Evolutionary conservation across 1,140 invertebrate genomes (phyloP), one percentile per base, ranked within the genome.

Genomic region (Aphis craccivora): DNA sequence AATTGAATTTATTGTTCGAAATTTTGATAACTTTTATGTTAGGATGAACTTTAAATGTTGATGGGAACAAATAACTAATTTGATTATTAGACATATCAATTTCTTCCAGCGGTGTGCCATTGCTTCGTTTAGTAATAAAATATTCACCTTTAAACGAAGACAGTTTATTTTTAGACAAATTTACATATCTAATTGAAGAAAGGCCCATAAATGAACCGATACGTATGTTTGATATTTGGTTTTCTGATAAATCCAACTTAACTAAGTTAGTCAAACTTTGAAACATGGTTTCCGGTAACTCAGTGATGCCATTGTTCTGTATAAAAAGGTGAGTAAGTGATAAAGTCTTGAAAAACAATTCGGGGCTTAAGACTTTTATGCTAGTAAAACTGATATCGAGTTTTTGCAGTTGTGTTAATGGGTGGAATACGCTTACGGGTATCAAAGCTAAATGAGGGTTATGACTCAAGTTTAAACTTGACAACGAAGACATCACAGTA

Each of bases 1-100:
- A 97, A 93, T 97, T 97, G 94, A 98, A 97, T 95, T 97, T 96
- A 95, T 98, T 98, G 86, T 96, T 96, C 0, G 96, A 95, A 0
- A 98, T 96, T 90, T 96, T 96, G 22, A 98, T 96, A 95, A 96
- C 95, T 86, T 96, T 96, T 37, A 98, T 94, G 51, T 97, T 95
- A 0, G 97, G 97, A 95, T 98, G 97, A 93, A 98, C 97, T 94
- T 97, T 96, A 94, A 98, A 98, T 9, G 97, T 97, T 0, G 97
- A 97, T 8, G 97, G 97, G 94, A 97, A 98, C 55, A 98, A 95
- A 95, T 98, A 98, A 94, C 96, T 97, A 51, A 98, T 95, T 94
- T 97, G 96, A 95, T 98, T 98, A 88, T 97, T 95, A 20, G 97
- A 97, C 51, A 98, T 96, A 94, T 98, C 97, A 43, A 98, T 95